These are phyloP conservation scores for Nothura maculosa DNA, from an alignment of 2,797 vertebrate genomes.

Conservation along the genomic window DNA sequence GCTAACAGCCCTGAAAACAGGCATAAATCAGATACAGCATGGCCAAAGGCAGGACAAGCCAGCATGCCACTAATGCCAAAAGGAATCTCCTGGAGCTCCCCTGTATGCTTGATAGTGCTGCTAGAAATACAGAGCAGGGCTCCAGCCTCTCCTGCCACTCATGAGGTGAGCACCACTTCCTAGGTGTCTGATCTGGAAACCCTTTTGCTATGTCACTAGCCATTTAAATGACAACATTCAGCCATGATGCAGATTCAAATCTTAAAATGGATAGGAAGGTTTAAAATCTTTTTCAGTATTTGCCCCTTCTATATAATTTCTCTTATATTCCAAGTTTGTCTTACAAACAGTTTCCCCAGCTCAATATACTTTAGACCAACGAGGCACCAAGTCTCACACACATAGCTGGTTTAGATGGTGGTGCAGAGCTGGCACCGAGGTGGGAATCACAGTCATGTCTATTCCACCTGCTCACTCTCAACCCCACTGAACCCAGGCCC, in stretches of 20 bases:
- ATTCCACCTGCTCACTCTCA: background rate
- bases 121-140: background rate
- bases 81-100: background rate
- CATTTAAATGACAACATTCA: background rate
- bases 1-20: background rate
- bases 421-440: background rate
- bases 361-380: background rate
- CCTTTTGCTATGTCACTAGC: background rate
- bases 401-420: background rate
- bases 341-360: background rate
- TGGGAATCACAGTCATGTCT: background rate
- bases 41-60: background rate
- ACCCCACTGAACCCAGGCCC: background rate
- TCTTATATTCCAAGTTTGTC: background rate
- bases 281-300: background rate
- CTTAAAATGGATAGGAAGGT: background rate
- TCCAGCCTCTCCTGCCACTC: background rate
- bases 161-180: background rate
- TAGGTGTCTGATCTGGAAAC: background rate
- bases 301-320: background rate
- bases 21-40: background rate
- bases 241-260: background rate
- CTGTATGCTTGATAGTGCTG: background rate
- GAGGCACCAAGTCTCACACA: background rate
- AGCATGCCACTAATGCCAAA: background rate